Base-by-base conservation (phyloP, 1,140 invertebrate genomes). In the Anagrus nilaparvatae region DNA sequence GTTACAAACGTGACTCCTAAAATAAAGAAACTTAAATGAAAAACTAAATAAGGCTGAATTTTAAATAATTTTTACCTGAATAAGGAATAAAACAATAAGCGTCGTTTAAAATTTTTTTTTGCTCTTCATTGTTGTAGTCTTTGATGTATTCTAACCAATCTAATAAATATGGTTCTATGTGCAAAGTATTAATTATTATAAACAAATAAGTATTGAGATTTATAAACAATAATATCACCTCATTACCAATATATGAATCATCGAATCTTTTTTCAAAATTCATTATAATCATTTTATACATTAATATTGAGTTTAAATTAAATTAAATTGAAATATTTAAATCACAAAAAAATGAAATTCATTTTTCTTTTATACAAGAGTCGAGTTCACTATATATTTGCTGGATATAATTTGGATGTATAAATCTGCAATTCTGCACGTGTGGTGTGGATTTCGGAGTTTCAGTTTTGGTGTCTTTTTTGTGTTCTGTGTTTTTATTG, bases 81-180 rank as follows among this genome's bases (percentile, higher is more conserved):
- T 52, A 61, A 8, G 59, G 58, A 43, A 61, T 48, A 3, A 43
- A 47, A 39, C 53, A 55, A 35, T 54, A 35, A 14, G 24, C 32
- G 5, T 47, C 38, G 5, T 41, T 25, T 19, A 31, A 40, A 19
- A 59, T 46, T 9, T 48, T 21, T 13, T 41, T 20, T 19, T 55
- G 47, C 20, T 58, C 47, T 23, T 48, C 39, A 18, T 50, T 40
- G 28, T 52, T 44, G 12, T 31, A 39, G 13, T 56, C 38, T n/a
- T 49, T 49, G 32, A 60, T 42, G 31, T 49, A 44, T 20, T 53
- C 40, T 28, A 63, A 21, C 60, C 60, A 63, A 14, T 60, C 53
- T 7, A 51, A 14, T 12, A 59, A 28, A 13, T 59, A 44, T 3
- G 53, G 50, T 20, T 58, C 60, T 60, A 16, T 31, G 16, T 28